Evolutionary conservation across 2,113 vertebrate genomes (phyloP).

Genomic region (Erythrolamprus reginae): DNA sequence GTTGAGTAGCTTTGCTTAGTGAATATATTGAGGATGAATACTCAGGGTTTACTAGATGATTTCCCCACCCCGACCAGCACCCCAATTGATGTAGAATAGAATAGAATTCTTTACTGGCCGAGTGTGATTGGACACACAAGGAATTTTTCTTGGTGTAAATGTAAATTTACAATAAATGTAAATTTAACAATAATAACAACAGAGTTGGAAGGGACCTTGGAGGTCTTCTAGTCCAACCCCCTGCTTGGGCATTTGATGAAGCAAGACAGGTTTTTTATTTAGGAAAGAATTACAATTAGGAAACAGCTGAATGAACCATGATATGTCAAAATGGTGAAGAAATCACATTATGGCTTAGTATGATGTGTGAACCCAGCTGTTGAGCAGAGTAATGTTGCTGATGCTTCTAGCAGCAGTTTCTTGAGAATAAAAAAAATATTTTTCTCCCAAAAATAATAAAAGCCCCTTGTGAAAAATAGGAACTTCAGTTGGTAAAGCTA

Average conservation of each 20-base stretch:
- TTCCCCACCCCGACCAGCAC: not conserved
- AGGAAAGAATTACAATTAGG: not conserved
- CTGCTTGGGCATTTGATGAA: too few species aligned
- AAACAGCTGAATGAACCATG: not conserved
- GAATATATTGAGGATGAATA: not conserved
- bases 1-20: not conserved
- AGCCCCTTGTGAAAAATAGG: not conserved
- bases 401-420: not conserved
- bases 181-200: too few species aligned
- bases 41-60: not conserved
- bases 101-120: too few species aligned
- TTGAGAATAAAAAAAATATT: not conserved
- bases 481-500: not conserved
- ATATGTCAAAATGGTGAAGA: not conserved
- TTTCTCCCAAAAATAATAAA: not conserved
- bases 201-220: too few species aligned
- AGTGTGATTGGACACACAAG: too few species aligned
- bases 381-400: not conserved
- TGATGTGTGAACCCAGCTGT: not conserved
- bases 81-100: too few species aligned
- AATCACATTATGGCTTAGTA: not conserved
- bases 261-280: not conserved
- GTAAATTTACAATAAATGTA: too few species aligned
- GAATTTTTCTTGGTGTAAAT: not conserved
- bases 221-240: too few species aligned